Evolutionary conservation across 2,113 vertebrate species (phyloP), one percentile per base, ranked within the genome.

Genomic region (Pachypanchax playfairii): DNA sequence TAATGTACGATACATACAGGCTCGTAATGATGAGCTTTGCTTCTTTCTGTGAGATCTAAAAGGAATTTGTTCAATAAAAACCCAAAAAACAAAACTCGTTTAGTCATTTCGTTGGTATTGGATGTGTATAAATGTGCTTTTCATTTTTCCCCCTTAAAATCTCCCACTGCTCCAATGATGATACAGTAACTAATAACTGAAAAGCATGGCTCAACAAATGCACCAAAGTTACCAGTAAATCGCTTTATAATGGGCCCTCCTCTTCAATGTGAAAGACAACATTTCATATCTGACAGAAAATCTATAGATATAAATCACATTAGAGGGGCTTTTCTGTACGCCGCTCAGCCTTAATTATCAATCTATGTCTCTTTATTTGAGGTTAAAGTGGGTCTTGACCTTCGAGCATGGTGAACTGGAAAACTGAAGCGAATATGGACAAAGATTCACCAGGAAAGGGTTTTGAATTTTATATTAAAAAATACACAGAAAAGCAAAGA

Each of bases 301-400:
- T 98, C 96, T 91, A 98, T 98, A 93, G 91, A 93, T 93, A 97
- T 95, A 96, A 97, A 96, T 96, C 93, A 94, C 93, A 96, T 95
- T 95, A 96, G 92, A 91, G 91, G 81, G 91, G 90, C 92, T 93
- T 93, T 93, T 95, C 92, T 94, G 92, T 92, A 77, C 91, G 88
- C 92, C 83, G 91, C 92, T 88, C 91, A 94, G 91, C 93, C 89
- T 89, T 80, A 92, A 97, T 95, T 96, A 97, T 97, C 94, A 94
- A 96, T 97, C 96, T 96, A 90, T 94, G 95, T 96, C 95, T 96
- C 93, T 93, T 96, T 95, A 94, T 89, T 89, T 91, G 93, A 93
- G 87, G 93, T 93, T 93, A 96, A 90, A 93, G 92, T 91, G 90
- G 93, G 92, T 92, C 92, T 89, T 96, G 94, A 95, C 95, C 93